Evolutionary conservation across 2,113 vertebrate genomes (phyloP), one percentile per base, ranked within the genome.

Genomic region (Physeter macrocephalus): DNA sequence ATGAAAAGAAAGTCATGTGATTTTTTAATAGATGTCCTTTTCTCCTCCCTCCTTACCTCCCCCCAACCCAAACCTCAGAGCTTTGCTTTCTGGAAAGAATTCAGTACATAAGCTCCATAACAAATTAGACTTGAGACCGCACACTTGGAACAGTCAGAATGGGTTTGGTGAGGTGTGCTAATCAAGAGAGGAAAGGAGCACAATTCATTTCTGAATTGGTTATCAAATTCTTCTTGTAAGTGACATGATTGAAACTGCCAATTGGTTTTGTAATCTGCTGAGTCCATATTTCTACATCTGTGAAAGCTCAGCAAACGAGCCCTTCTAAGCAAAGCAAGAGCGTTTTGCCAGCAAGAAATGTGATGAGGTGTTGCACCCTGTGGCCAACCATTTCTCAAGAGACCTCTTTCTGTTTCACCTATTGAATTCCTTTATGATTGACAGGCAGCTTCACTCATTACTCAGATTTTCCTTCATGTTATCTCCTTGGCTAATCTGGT

Each of bases 171-270:
- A 98, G 94, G 94, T 95, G 69, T 94, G 96, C 91, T 98, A 74
- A 98, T 96, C 94, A 97, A 98, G 97, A 98, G 98, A 97, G 98
- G 98, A 98, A 98, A 98, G 93, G 80, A 98, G 97, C 97, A 97
- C 97, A 97, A 97, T 98, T 98, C 98, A 98, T 99, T 99, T 99
- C 98, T 98, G 93, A 98, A 97, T 98, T 97, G 98, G 88, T 97
- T 98, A 97, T 98, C 93, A 97, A 98, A 98, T 98, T 86, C 97
- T 99, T 99, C 99, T 99, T 98, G 99, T 99, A 99, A 99, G 98
- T 98, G 98, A 98, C 98, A 98, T 27, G 95, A 98, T 80, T 98
- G 98, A 99, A 99, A 99, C 98, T 98, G 78, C 94, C 1, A 7
- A 97, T 98, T 97, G 97, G 98, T 96, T 98, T 98, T 92, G 12